Evolutionary conservation across 2,113 vertebrate species (phyloP).

Genomic region (Macaca fascicularis): DNA sequence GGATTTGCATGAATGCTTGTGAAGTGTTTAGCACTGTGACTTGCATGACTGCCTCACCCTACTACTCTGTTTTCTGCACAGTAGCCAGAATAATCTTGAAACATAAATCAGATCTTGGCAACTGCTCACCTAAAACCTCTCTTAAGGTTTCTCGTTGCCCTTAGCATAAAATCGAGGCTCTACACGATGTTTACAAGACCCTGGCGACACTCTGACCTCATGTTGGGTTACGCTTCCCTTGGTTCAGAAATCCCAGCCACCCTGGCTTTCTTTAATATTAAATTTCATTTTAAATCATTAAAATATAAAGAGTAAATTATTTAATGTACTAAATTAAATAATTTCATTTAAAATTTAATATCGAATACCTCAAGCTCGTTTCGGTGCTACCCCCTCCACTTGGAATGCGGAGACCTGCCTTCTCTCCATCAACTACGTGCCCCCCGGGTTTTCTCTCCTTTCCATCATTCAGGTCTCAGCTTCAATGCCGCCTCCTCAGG

Average conservation of each 20-base stretch:
- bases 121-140: background rate
- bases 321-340: slow-evolving; percentile 1
- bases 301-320: background rate
- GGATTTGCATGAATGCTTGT: background rate
- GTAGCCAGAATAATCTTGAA: background rate
- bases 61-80: background rate
- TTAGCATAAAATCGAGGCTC: background rate
- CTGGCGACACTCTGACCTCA: background rate
- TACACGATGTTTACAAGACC: rapidly evolving
- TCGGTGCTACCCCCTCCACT: background rate
- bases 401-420: background rate
- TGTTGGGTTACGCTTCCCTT: background rate
- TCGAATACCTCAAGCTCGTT: background rate
- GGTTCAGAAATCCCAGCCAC: background rate
- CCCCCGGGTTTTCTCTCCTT: background rate
- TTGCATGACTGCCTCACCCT: background rate
- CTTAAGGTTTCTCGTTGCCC: background rate
- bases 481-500: background rate
- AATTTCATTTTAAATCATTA: background rate
- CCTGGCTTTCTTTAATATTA: background rate
- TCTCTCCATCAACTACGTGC: background rate
- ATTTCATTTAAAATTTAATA: background rate
- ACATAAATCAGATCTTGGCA: background rate
- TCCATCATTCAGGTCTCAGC: background rate
- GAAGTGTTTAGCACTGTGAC: background rate